Evolutionary conservation across 1,140 invertebrate genomes (phyloP).

Genomic region (Camponotus vicinus): DNA sequence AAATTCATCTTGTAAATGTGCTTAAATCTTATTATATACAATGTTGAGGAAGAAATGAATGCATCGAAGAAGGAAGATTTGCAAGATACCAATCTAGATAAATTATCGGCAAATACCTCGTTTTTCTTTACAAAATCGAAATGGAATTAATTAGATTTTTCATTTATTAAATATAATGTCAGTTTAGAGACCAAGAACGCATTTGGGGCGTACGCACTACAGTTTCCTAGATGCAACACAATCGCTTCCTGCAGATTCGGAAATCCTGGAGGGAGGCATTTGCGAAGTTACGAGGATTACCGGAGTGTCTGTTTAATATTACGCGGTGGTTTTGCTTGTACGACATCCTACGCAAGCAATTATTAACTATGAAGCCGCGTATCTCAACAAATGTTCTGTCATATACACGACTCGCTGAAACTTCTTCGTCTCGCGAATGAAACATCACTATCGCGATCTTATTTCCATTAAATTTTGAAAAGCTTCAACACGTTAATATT

Average conservation of each 20-base stretch:
- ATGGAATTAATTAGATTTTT: slow-evolving; percentile 17
- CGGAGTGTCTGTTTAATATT: slow-evolving; percentile 40
- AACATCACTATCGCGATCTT: not conserved
- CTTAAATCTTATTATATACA: not conserved
- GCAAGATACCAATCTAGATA: slow-evolving; percentile 27
- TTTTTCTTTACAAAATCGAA: not conserved
- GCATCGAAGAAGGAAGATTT: not conserved
- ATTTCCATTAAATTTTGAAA: not conserved
- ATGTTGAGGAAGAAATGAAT: not conserved
- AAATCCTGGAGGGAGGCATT: slow-evolving; percentile 8
- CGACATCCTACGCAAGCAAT: not conserved
- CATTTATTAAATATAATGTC: slow-evolving; percentile 3
- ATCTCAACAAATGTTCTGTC: slow-evolving; percentile 18
- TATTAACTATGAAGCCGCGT: not conserved
- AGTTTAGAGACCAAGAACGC: not conserved
- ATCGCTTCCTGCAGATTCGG: slow-evolving; percentile 1
- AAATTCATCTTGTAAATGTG: slow-evolving; percentile 1
- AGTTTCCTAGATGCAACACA: slow-evolving; percentile 20
- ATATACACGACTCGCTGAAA: not conserved
- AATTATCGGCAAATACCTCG: not conserved
- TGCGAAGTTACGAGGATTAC: slow-evolving; percentile 19
- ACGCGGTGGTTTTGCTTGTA: not conserved
- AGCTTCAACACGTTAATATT: not conserved
- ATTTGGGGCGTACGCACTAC: not conserved
- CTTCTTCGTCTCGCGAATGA: not conserved